These are phyloP conservation scores for Brachynemurus nebulosus DNA, from an alignment of 2,888 invertebrate species.

Conservation along the genomic window DNA sequence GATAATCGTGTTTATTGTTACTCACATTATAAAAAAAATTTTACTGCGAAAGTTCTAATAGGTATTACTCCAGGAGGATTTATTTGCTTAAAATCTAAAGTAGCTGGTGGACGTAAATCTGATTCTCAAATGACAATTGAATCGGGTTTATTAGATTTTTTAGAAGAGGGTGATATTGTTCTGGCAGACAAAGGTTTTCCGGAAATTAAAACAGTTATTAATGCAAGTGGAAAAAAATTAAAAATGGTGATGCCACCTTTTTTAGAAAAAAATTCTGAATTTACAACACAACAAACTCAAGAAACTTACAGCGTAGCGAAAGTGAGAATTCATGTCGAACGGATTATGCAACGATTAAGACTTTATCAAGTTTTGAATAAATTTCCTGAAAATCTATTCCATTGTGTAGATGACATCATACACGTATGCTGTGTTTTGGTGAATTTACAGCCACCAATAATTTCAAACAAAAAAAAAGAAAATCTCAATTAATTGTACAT, in stretches of 20 bases:
- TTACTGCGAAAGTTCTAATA: slow-evolving; percentile 15
- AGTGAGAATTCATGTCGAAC: slow-evolving; percentile 8
- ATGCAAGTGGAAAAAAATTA: slow-evolving; percentile 10
- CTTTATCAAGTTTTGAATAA: slow-evolving; percentile 8
- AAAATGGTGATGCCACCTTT: slow-evolving; percentile 11
- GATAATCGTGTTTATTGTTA: slow-evolving; percentile 9
- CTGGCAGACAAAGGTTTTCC: slow-evolving; percentile 12
- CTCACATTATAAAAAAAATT: slow-evolving; percentile 13
- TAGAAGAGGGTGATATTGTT: slow-evolving; percentile 11
- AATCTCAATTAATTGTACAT: no score
- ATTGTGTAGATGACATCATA: slow-evolving; percentile 7
- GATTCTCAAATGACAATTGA: slow-evolving; percentile 14
- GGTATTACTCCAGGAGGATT: slow-evolving; percentile 16
- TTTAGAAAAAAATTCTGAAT: slow-evolving; percentile 6
- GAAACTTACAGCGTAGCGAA: slow-evolving; percentile 10
- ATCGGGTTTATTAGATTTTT: slow-evolving; percentile 10
- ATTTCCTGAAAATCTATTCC: slow-evolving; percentile 6
- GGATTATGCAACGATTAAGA: slow-evolving; percentile 8
- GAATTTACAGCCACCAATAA: slow-evolving; percentile 7
- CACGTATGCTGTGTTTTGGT: slow-evolving; percentile 9
- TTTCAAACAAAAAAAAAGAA: slow-evolving; percentile 7
- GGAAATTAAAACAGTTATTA: slow-evolving; percentile 8
- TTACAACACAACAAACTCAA: slow-evolving; percentile 8
- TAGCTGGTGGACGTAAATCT: slow-evolving; percentile 13
- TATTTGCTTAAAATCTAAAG: slow-evolving; percentile 13